These are phyloP conservation scores for Halcyon smyrnensis DNA, from an alignment of 2,797 vertebrate species.

Conservation along the genomic window DNA sequence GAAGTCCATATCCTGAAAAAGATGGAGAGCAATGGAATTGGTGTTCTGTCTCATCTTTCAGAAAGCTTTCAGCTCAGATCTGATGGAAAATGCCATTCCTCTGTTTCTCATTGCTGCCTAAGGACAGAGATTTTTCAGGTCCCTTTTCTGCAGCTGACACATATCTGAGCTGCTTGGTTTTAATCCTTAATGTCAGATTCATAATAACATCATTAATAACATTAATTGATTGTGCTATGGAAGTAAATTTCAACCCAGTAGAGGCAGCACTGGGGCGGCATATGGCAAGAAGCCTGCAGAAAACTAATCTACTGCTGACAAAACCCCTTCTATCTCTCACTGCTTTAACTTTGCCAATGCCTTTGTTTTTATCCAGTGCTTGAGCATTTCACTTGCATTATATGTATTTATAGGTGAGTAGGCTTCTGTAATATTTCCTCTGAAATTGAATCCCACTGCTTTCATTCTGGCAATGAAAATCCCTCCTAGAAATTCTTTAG, in stretches of 20 bases:
- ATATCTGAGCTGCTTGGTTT: not conserved
- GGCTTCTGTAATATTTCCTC: conserved; percentile 39
- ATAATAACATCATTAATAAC: conserved; percentile 16
- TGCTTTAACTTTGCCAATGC: not conserved
- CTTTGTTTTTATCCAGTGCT: not conserved
- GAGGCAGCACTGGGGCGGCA: not conserved
- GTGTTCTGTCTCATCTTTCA: not conserved
- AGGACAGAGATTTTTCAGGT: not conserved
- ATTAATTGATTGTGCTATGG: not conserved
- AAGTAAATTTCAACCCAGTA: not conserved
- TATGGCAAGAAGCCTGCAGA: not conserved
- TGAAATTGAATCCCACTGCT: conserved; percentile 34
- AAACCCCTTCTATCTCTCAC: not conserved
- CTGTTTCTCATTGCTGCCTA: not conserved
- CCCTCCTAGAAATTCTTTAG: conserved; percentile 55
- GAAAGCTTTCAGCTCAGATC: not conserved
- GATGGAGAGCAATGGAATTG: not conserved
- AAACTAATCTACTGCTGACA: not conserved
- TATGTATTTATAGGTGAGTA: not conserved
- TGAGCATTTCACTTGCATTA: not conserved
- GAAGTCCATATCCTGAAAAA: not conserved
- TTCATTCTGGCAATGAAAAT: conserved; percentile 56
- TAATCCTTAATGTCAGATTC: not conserved
- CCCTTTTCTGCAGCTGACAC: conserved; percentile 3
- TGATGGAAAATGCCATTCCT: conserved; percentile 9